Percentiles rank a stretch among this genome's conserved stretches.
phyloP scores from a whole-genome alignment of 2,888 invertebrate species.

The Tigriopus californicus region DNA sequence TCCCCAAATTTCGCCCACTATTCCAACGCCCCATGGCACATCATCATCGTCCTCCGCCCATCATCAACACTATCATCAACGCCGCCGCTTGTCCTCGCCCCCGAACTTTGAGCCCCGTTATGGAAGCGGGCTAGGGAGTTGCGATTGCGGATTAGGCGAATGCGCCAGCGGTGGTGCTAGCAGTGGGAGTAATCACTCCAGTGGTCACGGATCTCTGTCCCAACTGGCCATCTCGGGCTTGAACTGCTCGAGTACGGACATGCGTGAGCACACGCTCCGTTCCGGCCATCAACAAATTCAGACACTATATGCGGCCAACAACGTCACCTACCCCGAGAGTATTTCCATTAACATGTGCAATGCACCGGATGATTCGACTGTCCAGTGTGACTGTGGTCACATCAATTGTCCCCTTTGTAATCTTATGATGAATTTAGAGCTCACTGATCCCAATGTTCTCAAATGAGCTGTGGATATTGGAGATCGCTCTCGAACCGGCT shows the following conservation, averaged over 20 bases:
- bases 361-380: slow-evolving; percentile 5
- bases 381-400: slow-evolving; percentile 8
- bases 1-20: background rate
- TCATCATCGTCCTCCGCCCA: background rate
- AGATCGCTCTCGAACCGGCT: no score
- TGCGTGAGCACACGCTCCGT: background rate
- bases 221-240: slow-evolving; percentile 1
- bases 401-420: slow-evolving; percentile 9
- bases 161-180: background rate
- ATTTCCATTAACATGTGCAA: slow-evolving; percentile 7
- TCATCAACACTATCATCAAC: background rate
- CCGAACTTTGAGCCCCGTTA: background rate
- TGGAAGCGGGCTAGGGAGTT: background rate
- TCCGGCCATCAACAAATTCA: slow-evolving; percentile 10
- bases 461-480: background rate
- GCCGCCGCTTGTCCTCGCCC: slow-evolving; percentile 7
- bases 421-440: slow-evolving; percentile 10
- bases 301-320: slow-evolving; percentile 3
- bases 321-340: slow-evolving; percentile 2
- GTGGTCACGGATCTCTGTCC: background rate
- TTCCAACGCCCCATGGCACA: background rate
- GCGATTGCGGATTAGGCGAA: background rate
- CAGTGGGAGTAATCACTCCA: background rate
- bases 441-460: slow-evolving; percentile 5
- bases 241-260: background rate